These are phyloP conservation scores for Paraescarpia echinospica DNA, from an alignment of 1,140 invertebrate species.

Conservation along the genomic window DNA sequence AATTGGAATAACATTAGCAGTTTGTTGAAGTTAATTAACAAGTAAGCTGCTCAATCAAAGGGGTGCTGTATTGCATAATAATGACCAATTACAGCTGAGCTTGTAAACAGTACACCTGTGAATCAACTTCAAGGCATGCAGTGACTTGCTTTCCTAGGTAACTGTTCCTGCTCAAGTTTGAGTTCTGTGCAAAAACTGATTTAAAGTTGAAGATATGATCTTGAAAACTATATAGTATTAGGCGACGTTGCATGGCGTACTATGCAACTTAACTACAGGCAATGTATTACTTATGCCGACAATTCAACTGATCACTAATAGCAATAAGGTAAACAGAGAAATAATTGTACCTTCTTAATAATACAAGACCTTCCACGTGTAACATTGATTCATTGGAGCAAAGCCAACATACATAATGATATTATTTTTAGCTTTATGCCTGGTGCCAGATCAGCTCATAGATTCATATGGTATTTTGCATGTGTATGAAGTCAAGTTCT, in stretches of 20 bases:
- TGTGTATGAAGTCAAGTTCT: neutral
- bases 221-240: neutral
- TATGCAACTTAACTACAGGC: neutral
- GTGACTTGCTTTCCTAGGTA: neutral
- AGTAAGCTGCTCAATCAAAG: neutral
- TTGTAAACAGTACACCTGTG: neutral
- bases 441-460: neutral
- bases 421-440: neutral
- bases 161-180: neutral
- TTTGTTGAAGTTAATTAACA: neutral
- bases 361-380: neutral
- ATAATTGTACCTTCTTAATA: neutral
- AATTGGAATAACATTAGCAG: neutral
- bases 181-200: neutral
- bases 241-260: neutral
- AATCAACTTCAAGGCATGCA: neutral
- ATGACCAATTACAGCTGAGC: neutral
- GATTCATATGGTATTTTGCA: neutral
- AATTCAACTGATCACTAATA: neutral
- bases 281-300: neutral
- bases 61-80: neutral
- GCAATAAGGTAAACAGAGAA: neutral
- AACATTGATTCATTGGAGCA: neutral
- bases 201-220: neutral
- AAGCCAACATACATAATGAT: neutral